phyloP scores from a whole-genome alignment of 2,888 invertebrate genomes.

The Eupithecia pulchellata region DNA sequence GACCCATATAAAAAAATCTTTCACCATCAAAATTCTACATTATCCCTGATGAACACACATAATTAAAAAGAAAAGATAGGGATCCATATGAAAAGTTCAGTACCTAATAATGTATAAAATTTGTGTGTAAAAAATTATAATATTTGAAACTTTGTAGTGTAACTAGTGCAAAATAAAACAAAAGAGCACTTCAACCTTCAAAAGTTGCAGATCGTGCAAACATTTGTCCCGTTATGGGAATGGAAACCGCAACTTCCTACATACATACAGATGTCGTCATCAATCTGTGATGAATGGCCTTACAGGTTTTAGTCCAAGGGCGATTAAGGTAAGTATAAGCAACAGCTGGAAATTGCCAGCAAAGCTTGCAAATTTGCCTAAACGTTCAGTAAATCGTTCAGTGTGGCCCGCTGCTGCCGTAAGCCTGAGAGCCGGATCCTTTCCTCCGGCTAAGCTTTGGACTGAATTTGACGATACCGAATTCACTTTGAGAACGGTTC shows the following conservation, averaged over 20 bases:
- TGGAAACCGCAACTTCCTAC: background rate
- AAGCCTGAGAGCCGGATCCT: constrained; percentile 1
- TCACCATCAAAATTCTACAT: too few relatives aligned
- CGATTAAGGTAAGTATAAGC: background rate
- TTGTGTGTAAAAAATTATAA: too few relatives aligned
- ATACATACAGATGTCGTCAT: background rate
- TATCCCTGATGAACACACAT: too few relatives aligned
- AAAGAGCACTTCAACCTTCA: too few relatives aligned
- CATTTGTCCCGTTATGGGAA: background rate
- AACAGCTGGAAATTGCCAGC: background rate
- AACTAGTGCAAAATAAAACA: too few relatives aligned
- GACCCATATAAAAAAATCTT: too few relatives aligned
- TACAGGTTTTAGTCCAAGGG: background rate
- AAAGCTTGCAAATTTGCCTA: constrained; percentile 7
- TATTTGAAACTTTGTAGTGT: too few relatives aligned
- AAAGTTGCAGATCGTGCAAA: background rate
- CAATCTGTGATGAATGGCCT: background rate
- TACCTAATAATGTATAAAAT: too few relatives aligned
- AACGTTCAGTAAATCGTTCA: constrained; percentile 10
- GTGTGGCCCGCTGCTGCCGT: background rate
- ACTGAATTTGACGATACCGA: constrained; percentile 3
- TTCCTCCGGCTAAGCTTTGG: constrained; percentile 5
- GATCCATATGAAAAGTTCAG: too few relatives aligned
- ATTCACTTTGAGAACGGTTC: background rate
- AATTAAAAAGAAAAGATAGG: too few relatives aligned